Evolutionary conservation across 2,888 invertebrate genomes (phyloP), one percentile per base, ranked within the genome.

Genomic region (Standfussiana lucernea): DNA sequence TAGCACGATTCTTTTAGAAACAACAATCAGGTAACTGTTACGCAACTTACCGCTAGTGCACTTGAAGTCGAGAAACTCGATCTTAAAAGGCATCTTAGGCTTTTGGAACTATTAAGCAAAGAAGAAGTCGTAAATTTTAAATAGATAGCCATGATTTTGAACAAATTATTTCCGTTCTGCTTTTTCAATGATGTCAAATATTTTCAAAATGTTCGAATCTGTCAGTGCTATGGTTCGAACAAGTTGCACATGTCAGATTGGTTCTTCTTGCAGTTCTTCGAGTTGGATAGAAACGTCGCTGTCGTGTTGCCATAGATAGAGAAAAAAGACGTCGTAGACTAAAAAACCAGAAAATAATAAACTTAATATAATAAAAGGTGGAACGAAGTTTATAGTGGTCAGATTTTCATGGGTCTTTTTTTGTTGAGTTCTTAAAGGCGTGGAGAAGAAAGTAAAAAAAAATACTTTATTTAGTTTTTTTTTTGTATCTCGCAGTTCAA

Each of bases 1-100:
- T 18, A 69, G 40, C 5, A 67, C 70, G 50, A 40, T 37, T 47
- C 13, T 50, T 65, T 64, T 42, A 42, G 2, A 40, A 62, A 50
- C 24, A 70, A 67, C 42, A 69, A 42, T 79, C 56, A 86, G 91
- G 0, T 15, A n/a, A 8, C 64, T 64, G 91, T 96, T 96, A 96
- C 95, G 96, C 96, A 96, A 96, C 96, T 96, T 95, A 96, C 96
- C 94, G 93, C 90, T 79, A 86, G 88, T 89, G 93, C 94, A 92
- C 92, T 93, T 88, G 95, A 93, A 42, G 96, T 96, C 6, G 94
- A 93, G 81, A 96, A 92, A 85, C 94, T 92, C 77, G 92, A 88
- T 85, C 94, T 91, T 40, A 95, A 91, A 37, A 94, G 90, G 76
- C 93, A 93, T 77, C 95, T 91, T 32, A 93, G 87, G 81, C 95